Evolutionary conservation across 2,888 invertebrate species (phyloP).

Genomic region (Disparrhopalites patrizii): DNA sequence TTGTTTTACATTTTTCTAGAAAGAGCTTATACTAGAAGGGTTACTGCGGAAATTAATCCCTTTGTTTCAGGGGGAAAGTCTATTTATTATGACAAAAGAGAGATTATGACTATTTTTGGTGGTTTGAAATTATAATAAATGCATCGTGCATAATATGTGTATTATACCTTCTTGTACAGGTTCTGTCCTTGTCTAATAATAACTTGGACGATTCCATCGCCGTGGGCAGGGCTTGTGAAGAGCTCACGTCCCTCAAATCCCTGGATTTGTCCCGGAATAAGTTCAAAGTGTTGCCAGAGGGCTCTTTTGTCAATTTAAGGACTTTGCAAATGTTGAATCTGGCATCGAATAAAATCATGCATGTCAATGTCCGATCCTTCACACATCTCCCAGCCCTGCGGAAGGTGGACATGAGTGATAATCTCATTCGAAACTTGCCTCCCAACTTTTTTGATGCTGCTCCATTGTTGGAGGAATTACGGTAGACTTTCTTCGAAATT

Average conservation of each 20-base stretch:
- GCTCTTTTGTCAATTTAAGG: conserved; percentile 46
- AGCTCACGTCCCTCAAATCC: conserved; percentile 66
- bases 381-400: conserved; percentile 68
- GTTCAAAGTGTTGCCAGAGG: conserved; percentile 68
- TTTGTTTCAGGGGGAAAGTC: too few relatives aligned
- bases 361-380: conserved; percentile 71
- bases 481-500: conserved; percentile 23
- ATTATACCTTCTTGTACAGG: too few relatives aligned
- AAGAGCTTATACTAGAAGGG: too few relatives aligned
- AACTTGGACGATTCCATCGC: conserved; percentile 73
- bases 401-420: conserved; percentile 70
- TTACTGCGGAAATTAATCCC: too few relatives aligned
- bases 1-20: too few relatives aligned
- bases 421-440: conserved; percentile 70
- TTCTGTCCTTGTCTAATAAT: conserved; percentile 68
- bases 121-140: too few relatives aligned
- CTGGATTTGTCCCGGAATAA: conserved; percentile 68
- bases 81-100: too few relatives aligned
- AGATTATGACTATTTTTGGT: too few relatives aligned
- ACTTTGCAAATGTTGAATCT: conserved; percentile 46
- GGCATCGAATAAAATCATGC: conserved; percentile 40
- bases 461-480: conserved; percentile 63
- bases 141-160: too few relatives aligned
- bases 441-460: conserved; percentile 65
- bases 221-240: conserved; percentile 72